Base-by-base conservation (phyloP, 2,888 invertebrate species). In the Leucophenga montana region DNA sequence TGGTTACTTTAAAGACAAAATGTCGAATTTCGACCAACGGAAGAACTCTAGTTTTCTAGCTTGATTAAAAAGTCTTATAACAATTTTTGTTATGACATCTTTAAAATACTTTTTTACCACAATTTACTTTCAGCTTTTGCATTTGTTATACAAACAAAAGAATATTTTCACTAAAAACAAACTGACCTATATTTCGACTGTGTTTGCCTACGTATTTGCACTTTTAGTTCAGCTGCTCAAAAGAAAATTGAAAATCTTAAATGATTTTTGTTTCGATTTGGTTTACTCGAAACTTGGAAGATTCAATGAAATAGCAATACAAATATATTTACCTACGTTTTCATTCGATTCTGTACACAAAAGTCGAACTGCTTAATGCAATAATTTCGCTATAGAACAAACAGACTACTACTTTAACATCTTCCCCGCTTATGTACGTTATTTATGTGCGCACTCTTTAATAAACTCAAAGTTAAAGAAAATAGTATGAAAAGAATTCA, bases 361-460 rank as follows among this genome's bases (percentile, higher is more conserved):
- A 48, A 46, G 62, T 27, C 14, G 44, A 44, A 46, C 44, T 62
- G 44, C 11, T 20, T 48, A 64, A 48, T 14, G 48, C 46, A 46
- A 64, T 64, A 46, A 64, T 64, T 64, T 46, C 4, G 44, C 48
- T 46, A 64, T 64, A 22, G 48, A 64, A 48, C 14, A 48, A 64
- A 6, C 39, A 20, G 20, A 62, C 61, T 46, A 62, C 61, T 46
- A 16, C 44, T 44, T 62, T 16, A 46, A 46, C 20, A 46, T 64
- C 18, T 39, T 53, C 6, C 31, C 1, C n/a, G n/a, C n/a, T n/a
- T n/a, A n/a, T 11, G 39, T 27, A 57, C 27, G 57, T 27, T 18
- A 5, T 18, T 20, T 64, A 14, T 46, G 8, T 1, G 2, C 13
- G 14, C 46, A 14, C n/a, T 22, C 27, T 48, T 64, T 64, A 64